Conservation (phyloP, 1,140 invertebrate genomes). For the Camponotus vicinus region DNA sequence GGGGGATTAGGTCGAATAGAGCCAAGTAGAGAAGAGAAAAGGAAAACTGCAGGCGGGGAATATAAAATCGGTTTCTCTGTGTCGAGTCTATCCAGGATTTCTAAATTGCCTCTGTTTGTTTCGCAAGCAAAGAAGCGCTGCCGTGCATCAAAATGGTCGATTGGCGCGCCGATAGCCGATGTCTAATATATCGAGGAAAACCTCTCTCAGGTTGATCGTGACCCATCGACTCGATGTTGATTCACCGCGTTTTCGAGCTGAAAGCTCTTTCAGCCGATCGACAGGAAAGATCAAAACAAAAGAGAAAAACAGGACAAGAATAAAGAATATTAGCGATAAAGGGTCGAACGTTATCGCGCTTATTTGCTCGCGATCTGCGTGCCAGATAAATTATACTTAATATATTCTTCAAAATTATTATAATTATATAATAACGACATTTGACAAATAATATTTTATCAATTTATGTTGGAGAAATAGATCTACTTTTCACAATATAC, state of each 20-base stretch:
- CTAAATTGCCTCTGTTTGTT: constrained; percentile 77
- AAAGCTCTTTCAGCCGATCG: constrained; percentile 65
- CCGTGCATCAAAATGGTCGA: constrained; percentile 72
- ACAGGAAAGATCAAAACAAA: constrained; percentile 49
- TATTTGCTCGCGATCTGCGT: not conserved
- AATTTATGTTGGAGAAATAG: not conserved
- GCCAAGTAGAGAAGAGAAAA: constrained; percentile 36
- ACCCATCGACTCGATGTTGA: constrained; percentile 70
- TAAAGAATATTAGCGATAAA: constrained; percentile 26
- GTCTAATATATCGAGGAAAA: constrained; percentile 65
- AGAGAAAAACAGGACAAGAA: not conserved
- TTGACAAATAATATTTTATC: not conserved
- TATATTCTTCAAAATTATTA: not conserved
- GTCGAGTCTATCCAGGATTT: constrained; percentile 65
- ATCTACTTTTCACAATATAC: not conserved
- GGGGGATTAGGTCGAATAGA: constrained; percentile 30
- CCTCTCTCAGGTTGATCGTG: constrained; percentile 68
- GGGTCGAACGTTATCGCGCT: constrained; percentile 17
- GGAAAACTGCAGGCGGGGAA: constrained; percentile 25
- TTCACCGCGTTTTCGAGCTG: constrained; percentile 61
- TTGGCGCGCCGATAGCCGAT: constrained; percentile 32
- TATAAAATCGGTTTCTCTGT: constrained; percentile 65
- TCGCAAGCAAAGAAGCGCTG: constrained; percentile 73
- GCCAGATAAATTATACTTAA: not conserved
- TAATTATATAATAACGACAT: not conserved